A percentile compares a stretch with the other conserved stretches of the same genome.
phyloP scores from a whole-genome alignment of 2,888 invertebrate genomes.

The Saturnia pavonia region DNA sequence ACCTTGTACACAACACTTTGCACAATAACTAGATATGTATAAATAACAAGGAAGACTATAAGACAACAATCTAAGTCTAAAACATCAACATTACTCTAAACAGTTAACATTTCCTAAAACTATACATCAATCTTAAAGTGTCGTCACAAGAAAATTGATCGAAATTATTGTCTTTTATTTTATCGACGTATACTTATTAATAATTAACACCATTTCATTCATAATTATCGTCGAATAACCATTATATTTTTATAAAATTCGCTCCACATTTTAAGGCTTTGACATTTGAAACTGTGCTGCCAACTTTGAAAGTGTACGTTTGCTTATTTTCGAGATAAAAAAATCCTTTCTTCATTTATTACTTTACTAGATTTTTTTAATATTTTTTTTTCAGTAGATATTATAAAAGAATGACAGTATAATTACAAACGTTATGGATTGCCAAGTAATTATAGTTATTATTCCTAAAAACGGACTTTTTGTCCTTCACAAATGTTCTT shows the following conservation, averaged over 20 bases:
- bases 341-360: background rate
- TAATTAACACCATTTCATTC: slow-evolving; percentile 63
- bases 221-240: slow-evolving; percentile 59
- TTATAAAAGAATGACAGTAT: background rate
- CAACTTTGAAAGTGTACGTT: slow-evolving; percentile 22
- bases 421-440: background rate
- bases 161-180: slow-evolving; percentile 12
- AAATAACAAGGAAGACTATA: slow-evolving; percentile 42
- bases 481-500: background rate
- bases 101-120: slow-evolving; percentile 29
- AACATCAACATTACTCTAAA: slow-evolving; percentile 38
- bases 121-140: slow-evolving; percentile 31
- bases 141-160: slow-evolving; percentile 29
- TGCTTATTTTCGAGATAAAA: background rate
- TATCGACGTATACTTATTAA: slow-evolving; percentile 17
- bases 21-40: slow-evolving; percentile 40
- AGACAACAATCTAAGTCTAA: slow-evolving; percentile 34
- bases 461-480: background rate
- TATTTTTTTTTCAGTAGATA: background rate
- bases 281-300: slow-evolving; percentile 60
- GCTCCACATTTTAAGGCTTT: slow-evolving; percentile 63
- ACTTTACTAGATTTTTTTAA: background rate
- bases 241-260: slow-evolving; percentile 53
- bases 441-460: background rate
- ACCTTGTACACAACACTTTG: slow-evolving; percentile 58